Evolutionary conservation across 1,140 invertebrate genomes (phyloP), one percentile per base, ranked within the genome.

Genomic region (Prorops nasuta): DNA sequence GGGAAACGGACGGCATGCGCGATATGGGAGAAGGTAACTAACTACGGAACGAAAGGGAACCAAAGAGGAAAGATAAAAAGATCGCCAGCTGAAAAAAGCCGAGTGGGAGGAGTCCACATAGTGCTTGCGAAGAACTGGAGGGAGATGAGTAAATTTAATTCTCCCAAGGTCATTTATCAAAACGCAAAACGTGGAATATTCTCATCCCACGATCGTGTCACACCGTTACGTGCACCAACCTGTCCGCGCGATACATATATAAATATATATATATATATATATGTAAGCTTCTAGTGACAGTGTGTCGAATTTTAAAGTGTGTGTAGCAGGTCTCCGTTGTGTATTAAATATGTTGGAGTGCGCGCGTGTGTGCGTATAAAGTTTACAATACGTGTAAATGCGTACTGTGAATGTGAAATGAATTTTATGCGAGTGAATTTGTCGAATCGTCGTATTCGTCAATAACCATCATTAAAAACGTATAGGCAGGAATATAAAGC

Each of bases 101-200:
- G 35, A 43, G 42, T 20, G 39, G 20, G 34, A 9, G 34, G 35
- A 32, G 12, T 6, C 7, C 4, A 10, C n/a, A n/a, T 19, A 16
- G 14, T 3, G n/a, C 19, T n/a, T 32, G 18, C 19, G 3, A 22
- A 34, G 22, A 24, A 28, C n/a, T 9, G 31, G 36, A 2, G 7
- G n/a, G 21, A 14, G 16, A 7, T 8, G 38, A 7, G 53, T 51
- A 60, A 62, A 67, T 69, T 65, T 61, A 62, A 63, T 67, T 68
- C 60, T 54, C 56, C 48, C 36, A 43, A 44, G 64, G 53, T 68
- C 59, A 57, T 68, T 60, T 64, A 63, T 70, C 60, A 68, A 55
- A 65, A 58, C 52, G 49, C 49, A 52, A 54, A 63, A 64, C 47
- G 49, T 39, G 45, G 21, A 61, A 63, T 55, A 54, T 63, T 58